These are phyloP conservation scores for Dicaeum eximium DNA, from an alignment of 2,113 vertebrate genomes.

Conservation along the genomic window DNA sequence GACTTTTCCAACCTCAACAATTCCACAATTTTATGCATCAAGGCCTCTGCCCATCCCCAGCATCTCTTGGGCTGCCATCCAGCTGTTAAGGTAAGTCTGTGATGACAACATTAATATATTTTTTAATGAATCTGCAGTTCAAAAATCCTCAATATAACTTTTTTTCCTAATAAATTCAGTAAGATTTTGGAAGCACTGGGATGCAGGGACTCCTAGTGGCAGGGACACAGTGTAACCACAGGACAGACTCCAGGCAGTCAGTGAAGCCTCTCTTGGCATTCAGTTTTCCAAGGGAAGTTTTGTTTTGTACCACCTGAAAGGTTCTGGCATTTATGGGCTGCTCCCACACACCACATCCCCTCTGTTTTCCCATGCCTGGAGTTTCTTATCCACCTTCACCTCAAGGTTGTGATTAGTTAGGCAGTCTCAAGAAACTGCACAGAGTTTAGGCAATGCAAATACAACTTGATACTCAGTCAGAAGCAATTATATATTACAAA, in stretches of 20 bases:
- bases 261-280: neutral
- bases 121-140: neutral
- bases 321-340: neutral
- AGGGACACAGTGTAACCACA: neutral
- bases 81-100: neutral
- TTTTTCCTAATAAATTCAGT: neutral
- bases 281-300: neutral
- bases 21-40: neutral
- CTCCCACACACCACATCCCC: neutral
- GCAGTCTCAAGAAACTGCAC: neutral
- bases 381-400: neutral
- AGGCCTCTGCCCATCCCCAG: neutral
- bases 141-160: neutral
- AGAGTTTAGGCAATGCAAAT: neutral
- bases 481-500: neutral
- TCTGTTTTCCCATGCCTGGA: neutral
- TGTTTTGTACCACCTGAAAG: neutral
- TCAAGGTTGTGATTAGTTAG: neutral
- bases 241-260: neutral
- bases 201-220: constrained; percentile 49
- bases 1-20: neutral
- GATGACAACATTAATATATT: neutral
- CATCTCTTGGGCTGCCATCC: neutral
- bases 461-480: neutral
- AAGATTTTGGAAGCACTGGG: neutral